These are phyloP conservation scores for Pyralis farinalis DNA, from an alignment of 2,888 invertebrate genomes.

Conservation along the genomic window DNA sequence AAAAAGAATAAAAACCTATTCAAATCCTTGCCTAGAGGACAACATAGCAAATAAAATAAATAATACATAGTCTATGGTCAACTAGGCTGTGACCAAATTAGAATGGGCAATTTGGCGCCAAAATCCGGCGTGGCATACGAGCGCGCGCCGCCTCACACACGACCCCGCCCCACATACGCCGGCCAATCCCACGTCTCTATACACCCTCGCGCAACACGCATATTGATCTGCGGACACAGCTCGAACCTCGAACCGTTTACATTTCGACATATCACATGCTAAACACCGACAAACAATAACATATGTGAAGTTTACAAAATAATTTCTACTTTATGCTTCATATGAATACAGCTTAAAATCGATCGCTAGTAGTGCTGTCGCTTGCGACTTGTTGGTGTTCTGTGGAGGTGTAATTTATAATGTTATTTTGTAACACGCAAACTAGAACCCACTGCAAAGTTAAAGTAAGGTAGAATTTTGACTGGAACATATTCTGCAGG, in stretches of 20 bases:
- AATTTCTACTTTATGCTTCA: slow-evolving; percentile 26
- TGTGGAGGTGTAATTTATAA: slow-evolving; percentile 50
- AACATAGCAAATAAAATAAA: too few relatives aligned
- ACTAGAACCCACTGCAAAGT: slow-evolving; percentile 17
- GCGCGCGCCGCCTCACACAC: slow-evolving; percentile 65
- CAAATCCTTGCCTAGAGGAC: too few relatives aligned
- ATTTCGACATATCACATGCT: slow-evolving; percentile 80
- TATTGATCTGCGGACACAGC: slow-evolving; percentile 80
- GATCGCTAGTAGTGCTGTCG: slow-evolving; percentile 6
- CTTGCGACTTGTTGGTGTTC: slow-evolving; percentile 27
- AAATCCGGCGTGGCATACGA: slow-evolving; percentile 50
- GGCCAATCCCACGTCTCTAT: slow-evolving; percentile 73
- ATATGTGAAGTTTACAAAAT: slow-evolving; percentile 33
- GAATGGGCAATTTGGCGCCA: slow-evolving; percentile 68
- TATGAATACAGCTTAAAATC: slow-evolving; percentile 20
- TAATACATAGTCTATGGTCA: too few relatives aligned
- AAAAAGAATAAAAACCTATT: too few relatives aligned
- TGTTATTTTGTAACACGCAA: slow-evolving; percentile 20
- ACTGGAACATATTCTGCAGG: background rate
- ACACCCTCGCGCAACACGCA: slow-evolving; percentile 76
- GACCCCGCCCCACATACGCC: slow-evolving; percentile 68
- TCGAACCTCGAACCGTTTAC: slow-evolving; percentile 76
- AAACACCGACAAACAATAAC: slow-evolving; percentile 78
- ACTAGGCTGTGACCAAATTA: slow-evolving; percentile 30
- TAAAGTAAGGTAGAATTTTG: background rate